Conservation (phyloP, 2,797 vertebrate species). For the Adrianichthys oophorus region DNA sequence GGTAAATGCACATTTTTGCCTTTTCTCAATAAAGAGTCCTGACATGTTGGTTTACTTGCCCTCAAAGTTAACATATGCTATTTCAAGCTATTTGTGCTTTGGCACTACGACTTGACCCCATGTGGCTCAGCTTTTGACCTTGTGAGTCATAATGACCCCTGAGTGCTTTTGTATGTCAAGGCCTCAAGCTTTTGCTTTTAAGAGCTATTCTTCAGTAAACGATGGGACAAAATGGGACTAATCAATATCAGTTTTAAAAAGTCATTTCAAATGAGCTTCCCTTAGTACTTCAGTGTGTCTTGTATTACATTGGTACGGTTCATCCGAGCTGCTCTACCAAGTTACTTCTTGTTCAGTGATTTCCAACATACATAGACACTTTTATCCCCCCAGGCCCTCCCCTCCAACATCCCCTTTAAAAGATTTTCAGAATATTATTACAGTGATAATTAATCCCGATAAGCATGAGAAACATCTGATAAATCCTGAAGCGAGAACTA, state of each 20-base stretch:
- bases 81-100: slow-evolving; percentile 30
- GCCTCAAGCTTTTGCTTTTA: slow-evolving; percentile 31
- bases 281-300: slow-evolving; percentile 18
- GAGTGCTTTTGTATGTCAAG: slow-evolving; percentile 54
- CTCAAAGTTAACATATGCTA: slow-evolving; percentile 31
- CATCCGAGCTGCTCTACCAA: slow-evolving; percentile 34
- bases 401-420: slow-evolving; percentile 16
- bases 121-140: slow-evolving; percentile 62
- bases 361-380: slow-evolving; percentile 31
- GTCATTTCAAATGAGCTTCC: slow-evolving; percentile 37
- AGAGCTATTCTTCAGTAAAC: slow-evolving; percentile 38
- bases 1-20: slow-evolving; percentile 11
- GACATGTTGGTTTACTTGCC: slow-evolving; percentile 35
- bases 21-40: slow-evolving; percentile 19
- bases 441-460: slow-evolving; percentile 51
- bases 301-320: slow-evolving; percentile 31
- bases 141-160: slow-evolving; percentile 64
- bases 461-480: slow-evolving; percentile 50
- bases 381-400: neutral
- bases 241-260: slow-evolving; percentile 47
- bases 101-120: slow-evolving; percentile 45
- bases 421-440: slow-evolving; percentile 44
- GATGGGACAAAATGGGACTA: slow-evolving; percentile 20
- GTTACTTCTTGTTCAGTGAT: slow-evolving; percentile 22
- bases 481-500: slow-evolving; percentile 53